Percentiles rank a stretch among this genome's conserved stretches.
Evolutionary conservation across 2,113 vertebrate species (phyloP).

Genomic region (Thunnus thynnus): DNA sequence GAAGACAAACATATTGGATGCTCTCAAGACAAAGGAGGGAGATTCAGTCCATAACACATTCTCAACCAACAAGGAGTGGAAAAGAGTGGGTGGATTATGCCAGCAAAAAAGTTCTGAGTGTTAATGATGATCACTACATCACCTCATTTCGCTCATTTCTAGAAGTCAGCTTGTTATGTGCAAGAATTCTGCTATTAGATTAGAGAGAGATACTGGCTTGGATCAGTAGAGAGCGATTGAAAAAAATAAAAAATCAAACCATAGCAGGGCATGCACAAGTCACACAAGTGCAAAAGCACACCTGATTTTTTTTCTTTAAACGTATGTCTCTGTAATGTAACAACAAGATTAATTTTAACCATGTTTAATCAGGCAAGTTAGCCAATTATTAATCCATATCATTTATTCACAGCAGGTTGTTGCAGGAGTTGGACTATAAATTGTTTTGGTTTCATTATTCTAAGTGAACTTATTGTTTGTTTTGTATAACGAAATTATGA

Average conservation of each 20-base stretch:
- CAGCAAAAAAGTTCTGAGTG: conserved; percentile 37
- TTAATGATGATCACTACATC: conserved; percentile 60
- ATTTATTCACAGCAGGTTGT: background rate
- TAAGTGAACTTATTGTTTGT: background rate
- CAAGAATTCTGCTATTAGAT: conserved; percentile 28
- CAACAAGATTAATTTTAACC: background rate
- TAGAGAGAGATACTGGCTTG: conserved; percentile 15
- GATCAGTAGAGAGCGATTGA: conserved; percentile 32
- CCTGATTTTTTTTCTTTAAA: background rate
- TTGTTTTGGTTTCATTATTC: background rate
- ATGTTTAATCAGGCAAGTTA: background rate
- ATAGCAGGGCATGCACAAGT: conserved; percentile 60
- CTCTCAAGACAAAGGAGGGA: conserved; percentile 85
- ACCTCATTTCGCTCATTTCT: conserved; percentile 42
- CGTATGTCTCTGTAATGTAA: conserved; percentile 1
- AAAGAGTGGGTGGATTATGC: conserved; percentile 78
- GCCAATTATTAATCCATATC: no score
- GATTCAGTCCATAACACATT: conserved; percentile 85
- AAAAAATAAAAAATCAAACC: conserved; percentile 38
- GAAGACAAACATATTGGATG: conserved; percentile 81
- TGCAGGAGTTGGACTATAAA: background rate
- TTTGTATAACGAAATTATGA: background rate
- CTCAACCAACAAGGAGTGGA: conserved; percentile 75
- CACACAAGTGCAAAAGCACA: conserved; percentile 38
- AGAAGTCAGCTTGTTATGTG: conserved; percentile 45